Base-by-base conservation (phyloP, 2,888 invertebrate genomes). In the Andrena haemorrhoa region DNA sequence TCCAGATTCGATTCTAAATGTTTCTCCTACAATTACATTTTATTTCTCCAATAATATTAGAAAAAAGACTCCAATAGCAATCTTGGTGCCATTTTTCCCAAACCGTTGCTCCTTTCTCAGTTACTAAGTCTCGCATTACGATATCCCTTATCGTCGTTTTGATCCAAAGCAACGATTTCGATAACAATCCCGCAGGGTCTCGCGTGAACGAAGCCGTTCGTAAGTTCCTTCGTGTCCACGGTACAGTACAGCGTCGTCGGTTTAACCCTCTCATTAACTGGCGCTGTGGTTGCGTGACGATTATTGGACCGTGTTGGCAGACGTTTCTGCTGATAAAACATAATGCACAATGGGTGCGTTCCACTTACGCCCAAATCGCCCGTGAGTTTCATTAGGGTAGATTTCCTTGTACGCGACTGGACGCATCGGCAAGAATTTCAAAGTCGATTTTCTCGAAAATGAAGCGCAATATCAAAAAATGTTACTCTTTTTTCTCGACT, bases 191-290 rank as follows among this genome's bases (percentile, higher is more conserved):
- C 73, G 65, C 41, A 29, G 51, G 29, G 73, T 65, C 29, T 77
- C 75, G 65, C 77, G 77, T 60, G 77, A 74, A 77, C 64, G 58
- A 74, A 41, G 20, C 49, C 60, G 26, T 64, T 63, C 51, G 12
- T 53, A 64, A 64, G 26, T 26, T 35, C 12, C 56, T 58, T 63
- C 49, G 58, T 56, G 58, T 26, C 41, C 31, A 74, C 74, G 72
- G 41, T 63, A 53, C n/a, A n/a, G n/a, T n/a, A n/a, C 56, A 20
- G n/a, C 31, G 33, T 49, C 29, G 51, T 49, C 29, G 51, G 29
- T 41, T 41, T 51, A 47, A 51, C 53, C 71, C 41, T 64, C 35
- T 69, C 63, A 64, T 79, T 79, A 75, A 31, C 56, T 29, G 63
- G n/a, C 23, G 33, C 29, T 51, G 31, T 23, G 58, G 16, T 76